A percentile compares a stretch with the other conserved stretches of the same genome.
Evolutionary conservation across 2,113 vertebrate species (phyloP).

Genomic region (Pithys albifrons): DNA sequence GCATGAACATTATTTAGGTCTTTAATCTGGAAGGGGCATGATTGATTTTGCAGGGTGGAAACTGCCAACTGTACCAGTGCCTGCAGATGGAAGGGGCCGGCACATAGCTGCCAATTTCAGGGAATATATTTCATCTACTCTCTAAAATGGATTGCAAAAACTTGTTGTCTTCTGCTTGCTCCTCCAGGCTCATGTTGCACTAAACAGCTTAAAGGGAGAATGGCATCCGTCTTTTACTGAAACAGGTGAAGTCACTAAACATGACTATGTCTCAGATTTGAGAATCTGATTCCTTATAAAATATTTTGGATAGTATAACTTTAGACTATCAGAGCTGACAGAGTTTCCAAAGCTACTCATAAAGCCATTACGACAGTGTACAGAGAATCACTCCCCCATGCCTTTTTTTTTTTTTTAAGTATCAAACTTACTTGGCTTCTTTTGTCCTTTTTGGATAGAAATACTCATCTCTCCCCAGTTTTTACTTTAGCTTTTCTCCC

Average conservation of each 20-base stretch:
- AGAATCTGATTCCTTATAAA: neutral
- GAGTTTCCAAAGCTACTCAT: neutral
- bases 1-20: conserved; percentile 70
- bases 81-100: conserved; percentile 68
- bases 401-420: neutral
- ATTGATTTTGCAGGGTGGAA: conserved; percentile 70
- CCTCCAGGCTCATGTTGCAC: neutral
- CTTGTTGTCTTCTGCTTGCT: conserved; percentile 52
- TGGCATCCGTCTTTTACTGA: neutral
- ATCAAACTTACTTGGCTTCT: neutral
- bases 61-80: conserved; percentile 67
- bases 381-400: neutral
- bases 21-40: conserved; percentile 72
- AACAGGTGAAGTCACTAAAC: conserved; percentile 1
- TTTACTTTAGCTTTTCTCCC: neutral
- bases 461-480: neutral
- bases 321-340: neutral
- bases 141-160: conserved; percentile 44
- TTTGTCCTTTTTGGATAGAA: neutral
- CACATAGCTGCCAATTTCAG: conserved; percentile 67
- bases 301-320: neutral
- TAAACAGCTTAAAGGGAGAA: neutral
- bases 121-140: conserved; percentile 54
- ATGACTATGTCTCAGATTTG: neutral
- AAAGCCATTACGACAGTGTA: neutral